A percentile compares a stretch with the other conserved stretches of the same genome.
Conservation (phyloP, 1,140 invertebrate genomes). For the Solenopsis fugax region DNA sequence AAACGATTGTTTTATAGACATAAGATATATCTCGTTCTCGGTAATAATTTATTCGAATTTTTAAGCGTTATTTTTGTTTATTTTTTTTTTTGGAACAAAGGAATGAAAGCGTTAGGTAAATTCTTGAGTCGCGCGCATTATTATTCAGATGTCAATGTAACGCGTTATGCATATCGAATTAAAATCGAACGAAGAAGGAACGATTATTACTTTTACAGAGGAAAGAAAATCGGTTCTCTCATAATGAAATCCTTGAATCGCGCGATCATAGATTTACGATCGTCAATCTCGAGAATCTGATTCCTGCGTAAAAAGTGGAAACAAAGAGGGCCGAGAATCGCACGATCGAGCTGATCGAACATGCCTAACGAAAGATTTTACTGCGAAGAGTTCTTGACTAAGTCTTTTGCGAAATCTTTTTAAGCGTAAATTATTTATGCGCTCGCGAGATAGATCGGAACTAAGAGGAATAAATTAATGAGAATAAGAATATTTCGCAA, state of each 20-base stretch:
- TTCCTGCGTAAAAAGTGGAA: slow-evolving; percentile 7
- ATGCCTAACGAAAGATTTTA: slow-evolving; percentile 84
- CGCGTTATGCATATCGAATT: slow-evolving; percentile 18
- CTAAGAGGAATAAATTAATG: slow-evolving; percentile 11
- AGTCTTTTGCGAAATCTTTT: slow-evolving; percentile 83
- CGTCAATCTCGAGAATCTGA: background rate
- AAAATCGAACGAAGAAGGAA: slow-evolving; percentile 31
- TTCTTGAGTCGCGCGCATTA: slow-evolving; percentile 37
- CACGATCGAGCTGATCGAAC: slow-evolving; percentile 39
- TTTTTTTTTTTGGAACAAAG: slow-evolving; percentile 78
- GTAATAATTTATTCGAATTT: slow-evolving; percentile 84
- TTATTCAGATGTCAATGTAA: slow-evolving; percentile 33
- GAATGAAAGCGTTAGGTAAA: slow-evolving; percentile 79
- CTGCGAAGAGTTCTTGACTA: slow-evolving; percentile 84
- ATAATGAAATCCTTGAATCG: slow-evolving; percentile 34
- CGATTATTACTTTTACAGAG: slow-evolving; percentile 41
- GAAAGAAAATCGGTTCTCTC: slow-evolving; percentile 20
- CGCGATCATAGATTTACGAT: slow-evolving; percentile 64
- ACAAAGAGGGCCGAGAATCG: slow-evolving; percentile 26
- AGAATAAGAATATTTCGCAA: slow-evolving; percentile 46
- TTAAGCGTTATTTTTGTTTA: slow-evolving; percentile 81
- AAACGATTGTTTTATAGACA: slow-evolving; percentile 77
- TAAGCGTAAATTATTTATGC: slow-evolving; percentile 83
- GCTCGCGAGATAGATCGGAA: slow-evolving; percentile 71
- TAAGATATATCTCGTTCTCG: slow-evolving; percentile 78